These are phyloP conservation scores for Rhinichthys klamathensis DNA, from an alignment of 2,113 vertebrate genomes.

Conservation along the genomic window DNA sequence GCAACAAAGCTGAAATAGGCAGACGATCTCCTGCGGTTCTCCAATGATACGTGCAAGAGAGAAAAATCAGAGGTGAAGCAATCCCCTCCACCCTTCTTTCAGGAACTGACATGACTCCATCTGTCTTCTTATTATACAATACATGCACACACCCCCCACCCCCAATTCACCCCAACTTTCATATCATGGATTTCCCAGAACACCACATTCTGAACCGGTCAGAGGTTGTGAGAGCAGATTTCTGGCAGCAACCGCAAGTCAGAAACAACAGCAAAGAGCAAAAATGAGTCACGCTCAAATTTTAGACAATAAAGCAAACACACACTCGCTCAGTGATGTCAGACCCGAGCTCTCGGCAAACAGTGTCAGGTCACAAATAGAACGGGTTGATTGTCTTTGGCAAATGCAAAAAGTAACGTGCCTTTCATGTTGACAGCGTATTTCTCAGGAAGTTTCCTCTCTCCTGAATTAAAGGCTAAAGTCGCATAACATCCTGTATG, in stretches of 20 bases:
- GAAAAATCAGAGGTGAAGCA: slow-evolving; percentile 39
- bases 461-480: slow-evolving; percentile 62
- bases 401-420: slow-evolving; percentile 60
- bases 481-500: slow-evolving; percentile 61
- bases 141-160: slow-evolving; percentile 28
- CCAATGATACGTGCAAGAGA: background rate
- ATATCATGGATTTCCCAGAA: slow-evolving; percentile 44
- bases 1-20: slow-evolving; percentile 25
- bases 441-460: slow-evolving; percentile 66
- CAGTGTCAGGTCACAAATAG: slow-evolving; percentile 66
- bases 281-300: slow-evolving; percentile 29
- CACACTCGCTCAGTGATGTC: slow-evolving; percentile 68
- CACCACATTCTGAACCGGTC: slow-evolving; percentile 35
- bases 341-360: slow-evolving; percentile 64
- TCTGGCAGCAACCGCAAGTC: slow-evolving; percentile 35
- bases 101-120: slow-evolving; percentile 52
- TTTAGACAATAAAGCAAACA: slow-evolving; percentile 45
- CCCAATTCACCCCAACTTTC: slow-evolving; percentile 17
- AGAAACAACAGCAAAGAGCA: slow-evolving; percentile 53
- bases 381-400: slow-evolving; percentile 57
- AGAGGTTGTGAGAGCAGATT: slow-evolving; percentile 30
- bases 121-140: slow-evolving; percentile 44
- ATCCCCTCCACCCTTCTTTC: slow-evolving; percentile 16
- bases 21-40: background rate
- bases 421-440: slow-evolving; percentile 58